A percentile compares a stretch with the other conserved stretches of the same genome.
These are phyloP conservation scores for Zaprionus ghesquierei DNA, from an alignment of 1,140 invertebrate genomes.

Conservation along the genomic window DNA sequence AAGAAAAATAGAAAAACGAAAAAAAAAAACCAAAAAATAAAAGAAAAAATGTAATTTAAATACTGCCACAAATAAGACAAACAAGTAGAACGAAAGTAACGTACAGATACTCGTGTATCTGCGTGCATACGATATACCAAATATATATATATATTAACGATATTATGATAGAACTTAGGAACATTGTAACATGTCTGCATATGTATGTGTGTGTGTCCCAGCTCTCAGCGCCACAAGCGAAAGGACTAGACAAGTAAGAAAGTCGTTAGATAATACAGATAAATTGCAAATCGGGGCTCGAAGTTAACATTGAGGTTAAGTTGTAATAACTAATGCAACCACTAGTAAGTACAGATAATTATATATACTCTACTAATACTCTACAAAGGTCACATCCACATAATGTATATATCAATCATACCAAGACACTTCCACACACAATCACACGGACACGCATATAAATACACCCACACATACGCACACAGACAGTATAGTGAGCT, in stretches of 20 bases:
- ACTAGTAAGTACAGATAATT: slow-evolving; percentile 52
- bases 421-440: not conserved
- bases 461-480: slow-evolving; percentile 3
- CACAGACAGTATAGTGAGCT: slow-evolving; percentile 3
- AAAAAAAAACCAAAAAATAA: slow-evolving; percentile 1
- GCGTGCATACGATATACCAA: slow-evolving; percentile 40
- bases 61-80: slow-evolving; percentile 78
- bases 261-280: slow-evolving; percentile 42
- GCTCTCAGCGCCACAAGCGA: slow-evolving; percentile 6
- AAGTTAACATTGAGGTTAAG: slow-evolving; percentile 83
- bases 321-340: slow-evolving; percentile 49
- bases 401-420: slow-evolving; percentile 22
- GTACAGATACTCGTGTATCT: slow-evolving; percentile 44
- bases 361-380: slow-evolving; percentile 29
- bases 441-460: not conserved
- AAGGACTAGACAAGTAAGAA: slow-evolving; percentile 57
- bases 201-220: slow-evolving; percentile 21
- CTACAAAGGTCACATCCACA: slow-evolving; percentile 7
- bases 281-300: slow-evolving; percentile 68
- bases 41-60: slow-evolving; percentile 64
- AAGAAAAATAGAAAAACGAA: not conserved
- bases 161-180: not conserved
- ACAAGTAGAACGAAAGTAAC: slow-evolving; percentile 52
- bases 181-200: not conserved
- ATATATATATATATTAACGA: slow-evolving; percentile 32